Conservation (phyloP, 92 coral and sea anemone genomes). For the Montipora capitata region DNA sequence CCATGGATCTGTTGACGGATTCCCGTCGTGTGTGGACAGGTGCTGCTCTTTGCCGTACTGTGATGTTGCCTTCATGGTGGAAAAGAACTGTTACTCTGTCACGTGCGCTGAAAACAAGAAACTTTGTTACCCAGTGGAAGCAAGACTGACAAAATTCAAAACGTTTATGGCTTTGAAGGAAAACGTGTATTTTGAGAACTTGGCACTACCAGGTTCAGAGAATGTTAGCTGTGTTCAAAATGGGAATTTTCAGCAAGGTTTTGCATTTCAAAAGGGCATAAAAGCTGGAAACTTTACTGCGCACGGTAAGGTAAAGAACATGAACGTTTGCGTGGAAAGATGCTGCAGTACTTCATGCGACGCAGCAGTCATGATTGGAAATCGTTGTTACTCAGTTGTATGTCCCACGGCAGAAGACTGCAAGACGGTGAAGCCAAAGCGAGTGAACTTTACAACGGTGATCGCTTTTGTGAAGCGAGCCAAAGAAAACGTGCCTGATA, state of each 20-base stretch:
- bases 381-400: conserved; percentile 82
- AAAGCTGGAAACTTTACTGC: conserved; percentile 79
- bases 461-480: conserved; percentile 74
- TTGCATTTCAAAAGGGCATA: conserved; percentile 80
- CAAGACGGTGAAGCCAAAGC: conserved; percentile 66
- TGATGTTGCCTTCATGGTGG: conserved; percentile 78
- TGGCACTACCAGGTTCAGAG: neutral
- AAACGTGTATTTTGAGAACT: conserved; percentile 4
- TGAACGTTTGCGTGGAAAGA: conserved; percentile 70
- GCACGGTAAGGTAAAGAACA: conserved; percentile 67
- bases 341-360: conserved; percentile 86
- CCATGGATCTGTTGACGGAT: conserved; percentile 34
- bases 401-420: conserved; percentile 74
- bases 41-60: conserved; percentile 72
- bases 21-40: conserved; percentile 50
- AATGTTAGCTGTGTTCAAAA: conserved; percentile 18
- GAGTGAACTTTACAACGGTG: conserved; percentile 51
- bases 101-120: conserved; percentile 75
- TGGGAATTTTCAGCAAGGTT: conserved; percentile 35
- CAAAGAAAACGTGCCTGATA: conserved; percentile 14
- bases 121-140: conserved; percentile 78
- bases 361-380: conserved; percentile 82
- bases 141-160: conserved; percentile 57
- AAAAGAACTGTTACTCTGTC: conserved; percentile 76
- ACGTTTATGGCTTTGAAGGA: conserved; percentile 74